These are phyloP conservation scores for Cephonodes hylas DNA, from an alignment of 2,888 invertebrate species.

Conservation along the genomic window DNA sequence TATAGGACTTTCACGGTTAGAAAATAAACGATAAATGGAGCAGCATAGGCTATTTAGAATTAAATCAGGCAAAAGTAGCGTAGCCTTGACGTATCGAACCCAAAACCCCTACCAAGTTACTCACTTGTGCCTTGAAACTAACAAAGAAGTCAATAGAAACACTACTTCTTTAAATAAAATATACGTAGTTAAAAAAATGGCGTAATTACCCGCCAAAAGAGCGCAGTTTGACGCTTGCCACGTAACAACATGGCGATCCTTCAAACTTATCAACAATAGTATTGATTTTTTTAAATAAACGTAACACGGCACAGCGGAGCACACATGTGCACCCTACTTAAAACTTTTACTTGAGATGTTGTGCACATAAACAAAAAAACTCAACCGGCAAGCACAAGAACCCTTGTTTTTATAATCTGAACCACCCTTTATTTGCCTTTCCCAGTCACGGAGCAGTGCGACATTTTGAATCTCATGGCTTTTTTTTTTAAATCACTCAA, in stretches of 20 bases:
- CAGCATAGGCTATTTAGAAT: no score
- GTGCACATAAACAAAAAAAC: slow-evolving; percentile 35
- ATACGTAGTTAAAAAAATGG: not conserved
- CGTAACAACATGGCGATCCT: not conserved
- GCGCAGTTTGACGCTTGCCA: not conserved
- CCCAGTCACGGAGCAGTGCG: slow-evolving; percentile 47
- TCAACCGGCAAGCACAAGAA: slow-evolving; percentile 29
- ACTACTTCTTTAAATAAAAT: no score
- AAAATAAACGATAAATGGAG: no score
- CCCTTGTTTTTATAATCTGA: slow-evolving; percentile 64
- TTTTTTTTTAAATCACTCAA: slow-evolving; percentile 7
- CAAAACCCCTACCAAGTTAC: no score
- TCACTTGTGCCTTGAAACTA: no score
- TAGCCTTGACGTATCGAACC: no score
- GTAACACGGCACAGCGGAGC: not conserved
- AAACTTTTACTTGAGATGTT: not conserved
- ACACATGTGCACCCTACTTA: not conserved
- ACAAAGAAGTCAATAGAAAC: no score
- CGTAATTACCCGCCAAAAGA: not conserved
- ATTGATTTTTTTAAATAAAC: not conserved
- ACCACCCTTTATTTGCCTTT: slow-evolving; percentile 67
- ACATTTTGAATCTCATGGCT: slow-evolving; percentile 20
- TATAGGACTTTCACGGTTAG: no score
- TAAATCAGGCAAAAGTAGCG: no score
- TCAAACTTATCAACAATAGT: not conserved